These are phyloP conservation scores for Hystrix brachyura DNA, from an alignment of 2,113 vertebrate genomes.

Conservation along the genomic window DNA sequence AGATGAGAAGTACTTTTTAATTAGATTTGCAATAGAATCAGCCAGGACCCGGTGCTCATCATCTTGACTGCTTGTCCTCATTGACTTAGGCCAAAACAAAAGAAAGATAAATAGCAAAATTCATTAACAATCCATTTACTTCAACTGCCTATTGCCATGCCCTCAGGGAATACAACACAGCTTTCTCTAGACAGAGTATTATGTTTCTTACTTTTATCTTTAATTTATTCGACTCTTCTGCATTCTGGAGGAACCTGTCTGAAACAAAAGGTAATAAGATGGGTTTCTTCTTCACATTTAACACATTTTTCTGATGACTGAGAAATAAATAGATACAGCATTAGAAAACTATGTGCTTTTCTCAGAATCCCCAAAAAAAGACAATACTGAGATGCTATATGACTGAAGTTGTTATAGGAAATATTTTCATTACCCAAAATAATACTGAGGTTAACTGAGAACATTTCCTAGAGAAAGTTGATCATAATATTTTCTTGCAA, in stretches of 20 bases:
- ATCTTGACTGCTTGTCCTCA: conserved; percentile 74
- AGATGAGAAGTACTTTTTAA: conserved; percentile 72
- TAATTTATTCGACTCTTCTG: conserved; percentile 48
- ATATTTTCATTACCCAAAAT: neutral
- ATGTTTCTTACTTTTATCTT: neutral
- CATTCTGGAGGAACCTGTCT: neutral
- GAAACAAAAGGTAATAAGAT: conserved; percentile 44
- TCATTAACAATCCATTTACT: conserved; percentile 79
- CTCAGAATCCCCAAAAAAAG: neutral
- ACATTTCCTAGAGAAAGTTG: neutral
- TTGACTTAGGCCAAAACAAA: conserved; percentile 70
- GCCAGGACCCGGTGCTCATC: conserved; percentile 35
- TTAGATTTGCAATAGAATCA: conserved; percentile 72
- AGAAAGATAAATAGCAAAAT: conserved; percentile 76
- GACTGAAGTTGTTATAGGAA: neutral
- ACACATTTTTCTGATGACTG: conserved; percentile 29
- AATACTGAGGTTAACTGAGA: neutral
- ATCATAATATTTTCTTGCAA: neutral
- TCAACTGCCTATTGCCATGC: conserved; percentile 62
- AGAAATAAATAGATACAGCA: neutral
- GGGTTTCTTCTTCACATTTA: conserved; percentile 10
- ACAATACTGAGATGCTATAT: neutral
- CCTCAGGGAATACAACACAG: conserved; percentile 13
- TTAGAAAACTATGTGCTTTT: neutral
- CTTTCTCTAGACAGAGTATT: neutral